phyloP scores from a whole-genome alignment of 2,888 invertebrate species.

The Lottia gigantea region DNA sequence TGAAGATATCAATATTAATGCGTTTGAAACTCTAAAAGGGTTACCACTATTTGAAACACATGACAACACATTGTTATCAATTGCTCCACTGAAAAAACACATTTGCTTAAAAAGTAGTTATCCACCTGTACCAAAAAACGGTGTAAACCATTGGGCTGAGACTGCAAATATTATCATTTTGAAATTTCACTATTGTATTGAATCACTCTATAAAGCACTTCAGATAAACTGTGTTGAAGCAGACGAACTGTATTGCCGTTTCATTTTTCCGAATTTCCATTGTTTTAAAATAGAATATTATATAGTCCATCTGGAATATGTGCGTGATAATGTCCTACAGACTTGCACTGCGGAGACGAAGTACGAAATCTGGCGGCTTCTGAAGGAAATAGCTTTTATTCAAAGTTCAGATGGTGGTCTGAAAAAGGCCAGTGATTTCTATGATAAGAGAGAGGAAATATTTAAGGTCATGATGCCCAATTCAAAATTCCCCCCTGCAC shows the following conservation, averaged over 20 bases:
- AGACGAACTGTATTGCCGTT: conserved; percentile 26
- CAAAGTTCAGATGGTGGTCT: conserved; percentile 32
- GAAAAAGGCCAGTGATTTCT: conserved; percentile 38
- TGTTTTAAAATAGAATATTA: conserved; percentile 14
- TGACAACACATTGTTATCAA: background rate
- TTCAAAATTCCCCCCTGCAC: conserved; percentile 36
- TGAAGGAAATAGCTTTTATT: conserved; percentile 33
- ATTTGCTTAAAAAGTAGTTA: background rate
- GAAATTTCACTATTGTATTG: conserved; percentile 17
- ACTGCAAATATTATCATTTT: conserved; percentile 13
- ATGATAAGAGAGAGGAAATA: conserved; percentile 37
- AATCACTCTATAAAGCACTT: conserved; percentile 29
- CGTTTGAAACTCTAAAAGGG: background rate
- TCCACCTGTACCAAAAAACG: conserved; percentile 12
- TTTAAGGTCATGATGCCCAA: conserved; percentile 41
- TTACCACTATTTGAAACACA: background rate
- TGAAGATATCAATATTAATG: background rate
- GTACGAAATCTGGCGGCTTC: conserved; percentile 24
- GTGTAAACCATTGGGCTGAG: conserved; percentile 19
- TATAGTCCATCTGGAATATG: conserved; percentile 21
- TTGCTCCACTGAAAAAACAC: background rate
- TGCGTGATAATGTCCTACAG: conserved; percentile 13
- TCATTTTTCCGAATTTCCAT: conserved; percentile 28
- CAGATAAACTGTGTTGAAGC: conserved; percentile 19
- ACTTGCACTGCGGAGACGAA: conserved; percentile 15